Evolutionary conservation across 2,797 vertebrate genomes (phyloP), one percentile per base, ranked within the genome.

Genomic region (Erethizon dorsatum): DNA sequence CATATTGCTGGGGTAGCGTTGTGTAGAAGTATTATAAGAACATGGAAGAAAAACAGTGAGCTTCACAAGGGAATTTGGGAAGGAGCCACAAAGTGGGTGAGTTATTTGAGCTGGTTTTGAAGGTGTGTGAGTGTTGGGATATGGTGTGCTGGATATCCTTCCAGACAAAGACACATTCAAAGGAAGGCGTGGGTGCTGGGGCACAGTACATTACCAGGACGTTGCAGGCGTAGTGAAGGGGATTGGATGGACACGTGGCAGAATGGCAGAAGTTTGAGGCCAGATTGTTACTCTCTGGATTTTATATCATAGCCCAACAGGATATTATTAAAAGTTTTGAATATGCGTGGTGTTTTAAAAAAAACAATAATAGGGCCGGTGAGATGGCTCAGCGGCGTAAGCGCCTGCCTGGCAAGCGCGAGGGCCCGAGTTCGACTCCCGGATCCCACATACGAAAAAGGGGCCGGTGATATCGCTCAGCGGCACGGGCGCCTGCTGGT

Each of bases 281-380:
- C 54, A 94, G 24, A 67, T 31, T 65, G 57, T 79, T 79, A 5
- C 3, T 88, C 17, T 90, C 91, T 82, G 41, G 54, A 45, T 88
- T 94, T 96, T 82, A 87, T 89, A 77, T 61, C 59, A 50, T 92
- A 83, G 63, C 28, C 37, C 52, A 41, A 2, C 26, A 80, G 63
- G 61, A 75, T 59, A 75, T 83, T 91, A 47, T 59, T 45, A 65
- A 83, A 89, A 33, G 56, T 20, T 96, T n/a, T 79, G 69, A 75
- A 54, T 91, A 18, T 71, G 11, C 20, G 33, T 93, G n/a, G 22
- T 71, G 4, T 80, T 96, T 91, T 45, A 41, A 73, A 6, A 73
- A 28, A 73, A 73, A 73, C 22, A 47, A 26, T 57, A 75, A 75
- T 75, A 75, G 37, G n/a, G n/a, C n/a, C n/a, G n/a, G n/a, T n/a